Evolutionary conservation across 2,113 vertebrate genomes (phyloP), one percentile per base, ranked within the genome.

Genomic region (Cryptomyrus ogoouensis): DNA sequence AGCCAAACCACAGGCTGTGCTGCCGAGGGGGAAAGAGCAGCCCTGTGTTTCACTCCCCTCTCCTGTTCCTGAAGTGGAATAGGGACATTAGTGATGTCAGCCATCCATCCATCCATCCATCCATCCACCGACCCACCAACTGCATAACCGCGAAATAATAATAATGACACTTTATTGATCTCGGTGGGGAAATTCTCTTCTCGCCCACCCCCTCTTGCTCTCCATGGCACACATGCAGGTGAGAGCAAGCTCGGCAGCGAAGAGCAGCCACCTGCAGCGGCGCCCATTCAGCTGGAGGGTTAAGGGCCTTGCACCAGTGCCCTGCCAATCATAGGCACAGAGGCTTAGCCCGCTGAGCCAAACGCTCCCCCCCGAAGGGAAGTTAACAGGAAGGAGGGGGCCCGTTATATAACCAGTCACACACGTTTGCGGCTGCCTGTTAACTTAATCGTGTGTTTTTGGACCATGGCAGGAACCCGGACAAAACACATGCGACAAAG

Each of bases 31-130:
- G 96, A 96, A 39, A 96, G 95, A 80, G 96, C 95, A 0, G 95
- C 94, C 93, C 94, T 93, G 93, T 95, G 96, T 88, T 95, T 93
- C 0, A 96, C 96, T 93, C 96, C 96, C 90, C 96, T 97, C 92
- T 97, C 96, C 91, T 97, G 96, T 88, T 97, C 96, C 96, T 97
- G 46, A 47, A 84, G 19, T 47, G 35, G 35, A 90, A 27, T 42
- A 89, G 17, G 52, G 56, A 49, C n/a, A 74, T 9, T 17, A 39
- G 31, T 87, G 31, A 50, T 27, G 86, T 24, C 12, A 21, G 0
- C 31, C 53, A 49, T 13, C 24, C 35, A 47, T 62, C 58, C 56
- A 12, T 27, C n/a, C 58, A 42, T 17, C n/a, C 19, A 44, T 42
- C 39, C 39, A 7, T 44, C 56, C 58, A 58, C 49, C 49, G 10